Percentiles rank a stretch among this genome's conserved stretches.
Evolutionary conservation across 2,797 vertebrate genomes (phyloP).

Genomic region (Schizopygopsis malacanthus): DNA sequence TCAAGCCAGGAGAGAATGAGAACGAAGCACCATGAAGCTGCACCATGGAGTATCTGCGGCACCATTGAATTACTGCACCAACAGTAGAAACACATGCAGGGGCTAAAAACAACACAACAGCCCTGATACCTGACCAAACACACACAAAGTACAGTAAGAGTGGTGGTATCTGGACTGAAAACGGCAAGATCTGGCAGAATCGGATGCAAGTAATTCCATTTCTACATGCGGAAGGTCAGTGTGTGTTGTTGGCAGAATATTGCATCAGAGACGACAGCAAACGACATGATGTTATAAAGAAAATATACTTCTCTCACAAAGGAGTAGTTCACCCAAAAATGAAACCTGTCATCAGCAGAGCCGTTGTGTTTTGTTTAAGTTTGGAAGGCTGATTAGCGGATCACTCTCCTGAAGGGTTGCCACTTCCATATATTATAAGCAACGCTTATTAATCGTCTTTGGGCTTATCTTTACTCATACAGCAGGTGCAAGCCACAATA

Average conservation of each 20-base stretch:
- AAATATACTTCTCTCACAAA: background rate
- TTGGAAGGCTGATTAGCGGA: background rate
- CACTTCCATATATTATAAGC: background rate
- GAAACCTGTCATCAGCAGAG: background rate
- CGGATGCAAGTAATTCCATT: slow-evolving; percentile 10
- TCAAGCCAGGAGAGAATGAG: slow-evolving; percentile 11
- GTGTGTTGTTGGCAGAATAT: slow-evolving; percentile 31
- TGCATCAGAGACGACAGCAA: slow-evolving; percentile 34
- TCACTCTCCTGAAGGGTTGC: background rate
- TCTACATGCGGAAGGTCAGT: slow-evolving; percentile 33
- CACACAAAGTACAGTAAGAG: slow-evolving; percentile 52
- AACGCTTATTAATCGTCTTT: background rate
- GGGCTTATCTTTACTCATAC: background rate
- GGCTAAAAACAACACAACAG: slow-evolving; percentile 37
- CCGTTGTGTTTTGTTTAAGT: background rate
- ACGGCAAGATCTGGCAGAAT: slow-evolving; percentile 43
- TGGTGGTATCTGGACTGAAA: slow-evolving; percentile 37
- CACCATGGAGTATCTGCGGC: slow-evolving; percentile 33
- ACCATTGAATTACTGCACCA: slow-evolving; percentile 32
- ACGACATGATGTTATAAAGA: background rate
- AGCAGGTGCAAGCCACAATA: background rate
- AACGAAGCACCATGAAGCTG: slow-evolving; percentile 45
- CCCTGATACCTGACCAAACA: slow-evolving; percentile 49
- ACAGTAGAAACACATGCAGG: slow-evolving; percentile 37
- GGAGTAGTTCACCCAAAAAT: slow-evolving; percentile 6